These are phyloP conservation scores for Syngnathus rostellatus DNA, from an alignment of 2,797 vertebrate species.

Conservation along the genomic window DNA sequence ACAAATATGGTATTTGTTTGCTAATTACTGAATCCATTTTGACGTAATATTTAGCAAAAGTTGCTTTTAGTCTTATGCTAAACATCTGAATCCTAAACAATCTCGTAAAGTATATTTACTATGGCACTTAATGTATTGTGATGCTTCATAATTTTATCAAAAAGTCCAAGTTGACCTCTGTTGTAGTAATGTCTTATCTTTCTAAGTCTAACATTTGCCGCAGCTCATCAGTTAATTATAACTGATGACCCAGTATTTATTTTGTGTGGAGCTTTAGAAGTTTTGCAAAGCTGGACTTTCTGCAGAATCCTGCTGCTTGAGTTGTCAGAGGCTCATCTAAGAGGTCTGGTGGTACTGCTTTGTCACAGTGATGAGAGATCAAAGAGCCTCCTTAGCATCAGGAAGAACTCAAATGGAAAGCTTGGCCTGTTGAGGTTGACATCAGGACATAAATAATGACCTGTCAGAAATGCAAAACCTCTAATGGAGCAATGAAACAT, in stretches of 20 bases:
- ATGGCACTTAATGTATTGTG: too few species aligned
- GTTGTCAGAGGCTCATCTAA: conserved; percentile 57
- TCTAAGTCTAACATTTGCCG: conserved; percentile 48
- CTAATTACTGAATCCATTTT: not conserved
- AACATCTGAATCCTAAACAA: not conserved
- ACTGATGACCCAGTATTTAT: conserved; percentile 27
- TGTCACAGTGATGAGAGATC: conserved; percentile 62
- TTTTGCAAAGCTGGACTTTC: conserved; percentile 44
- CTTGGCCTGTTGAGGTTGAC: conserved; percentile 34
- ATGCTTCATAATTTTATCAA: too few species aligned
- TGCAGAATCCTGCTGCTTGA: conserved; percentile 44
- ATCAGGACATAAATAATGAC: conserved; percentile 54
- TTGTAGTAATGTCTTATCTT: conserved; percentile 46
- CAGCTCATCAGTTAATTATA: conserved; percentile 61
- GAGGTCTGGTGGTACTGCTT: conserved; percentile 53
- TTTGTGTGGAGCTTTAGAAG: conserved; percentile 49
- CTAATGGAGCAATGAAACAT: conserved; percentile 33
- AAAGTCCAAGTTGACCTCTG: too few species aligned
- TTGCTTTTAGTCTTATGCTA: not conserved
- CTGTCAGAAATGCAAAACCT: conserved; percentile 34
- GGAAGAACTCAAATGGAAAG: conserved; percentile 38
- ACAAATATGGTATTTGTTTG: not conserved
- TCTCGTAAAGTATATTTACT: too few species aligned
- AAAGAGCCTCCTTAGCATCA: conserved; percentile 59
- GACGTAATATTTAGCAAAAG: not conserved